Evolutionary conservation across 1,140 invertebrate species (phyloP), one percentile per base, ranked within the genome.

Genomic region (Drosophila fuyamai): DNA sequence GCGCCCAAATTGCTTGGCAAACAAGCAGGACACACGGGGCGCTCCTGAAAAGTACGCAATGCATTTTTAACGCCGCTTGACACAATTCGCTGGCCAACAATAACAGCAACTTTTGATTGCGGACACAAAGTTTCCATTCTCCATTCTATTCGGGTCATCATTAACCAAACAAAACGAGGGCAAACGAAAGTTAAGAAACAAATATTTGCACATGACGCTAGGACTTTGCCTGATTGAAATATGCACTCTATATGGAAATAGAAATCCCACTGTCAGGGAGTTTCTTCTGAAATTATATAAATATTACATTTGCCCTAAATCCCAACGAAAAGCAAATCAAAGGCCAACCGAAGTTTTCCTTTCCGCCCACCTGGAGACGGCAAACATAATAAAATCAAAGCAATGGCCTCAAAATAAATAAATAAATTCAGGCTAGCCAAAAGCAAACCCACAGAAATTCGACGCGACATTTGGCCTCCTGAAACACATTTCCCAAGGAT

Each of bases 401-500:
- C 76, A 50, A 61, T 50, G 79, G 55, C 80, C 80, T 82, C 63
- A 79, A 83, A 76, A 83, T 70, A 83, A 83, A 83, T 83, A 81
- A 61, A 81, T 83, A 83, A 78, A 81, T 81, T 47, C 51, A 70
- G 65, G 67, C 14, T 29, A 38, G 48, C 48, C 43, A 53, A 48
- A 44, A 35, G 58, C 29, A 59, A 48, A 40, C 48, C 47, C 51
- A 65, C 58, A 57, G 35, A 58, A 84, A 76, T 84, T 83, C 55
- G 71, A 48, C 46, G 71, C 58, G 66, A 71, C 67, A 58, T 71
- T 71, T 71, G 67, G 51, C 51, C 67, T 41, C 40, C 43, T 47
- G 27, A 46, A 46, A 38, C 50, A 56, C 68, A 65, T 27, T 62
- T 79, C 44, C 56, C 81, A 67, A 56, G 46, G 41, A 72, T 72